These are phyloP conservation scores for Drosophila tani DNA, from an alignment of 1,140 invertebrate genomes.

Conservation along the genomic window DNA sequence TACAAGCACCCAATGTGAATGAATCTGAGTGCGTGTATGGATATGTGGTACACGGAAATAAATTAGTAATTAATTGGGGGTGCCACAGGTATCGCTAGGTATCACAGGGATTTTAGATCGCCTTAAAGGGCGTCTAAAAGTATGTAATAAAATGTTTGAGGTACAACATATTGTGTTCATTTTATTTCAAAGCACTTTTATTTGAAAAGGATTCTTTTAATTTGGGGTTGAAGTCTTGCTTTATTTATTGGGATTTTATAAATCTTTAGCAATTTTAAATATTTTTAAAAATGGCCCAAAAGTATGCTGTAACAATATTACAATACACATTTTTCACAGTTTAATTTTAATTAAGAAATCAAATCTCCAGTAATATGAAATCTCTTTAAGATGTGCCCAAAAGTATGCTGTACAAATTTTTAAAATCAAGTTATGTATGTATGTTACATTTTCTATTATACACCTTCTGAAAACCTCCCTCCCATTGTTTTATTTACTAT, in stretches of 20 bases:
- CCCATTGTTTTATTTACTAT: neutral
- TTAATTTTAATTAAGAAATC: neutral
- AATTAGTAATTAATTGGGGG: neutral
- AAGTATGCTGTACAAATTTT: neutral
- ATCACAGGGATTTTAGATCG: too few relatives aligned
- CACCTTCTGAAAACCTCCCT: neutral
- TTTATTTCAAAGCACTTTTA: neutral
- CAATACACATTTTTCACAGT: neutral
- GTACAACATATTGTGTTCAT: too few relatives aligned
- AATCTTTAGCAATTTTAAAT: neutral
- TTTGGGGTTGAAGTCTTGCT: neutral
- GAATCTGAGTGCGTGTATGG: conserved; percentile 13
- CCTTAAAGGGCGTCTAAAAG: too few relatives aligned
- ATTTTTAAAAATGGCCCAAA: neutral
- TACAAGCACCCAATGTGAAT: conserved; percentile 47
- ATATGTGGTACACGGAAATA: neutral
- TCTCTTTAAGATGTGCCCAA: neutral
- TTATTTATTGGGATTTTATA: neutral
- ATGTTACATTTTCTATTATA: too few relatives aligned
- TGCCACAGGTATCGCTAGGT: neutral
- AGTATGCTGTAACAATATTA: neutral
- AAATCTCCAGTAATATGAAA: neutral
- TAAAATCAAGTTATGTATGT: too few relatives aligned
- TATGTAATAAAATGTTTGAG: too few relatives aligned
- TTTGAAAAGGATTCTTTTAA: neutral